These are phyloP conservation scores for Cephonodes hylas DNA, from an alignment of 2,888 invertebrate species.

Conservation along the genomic window DNA sequence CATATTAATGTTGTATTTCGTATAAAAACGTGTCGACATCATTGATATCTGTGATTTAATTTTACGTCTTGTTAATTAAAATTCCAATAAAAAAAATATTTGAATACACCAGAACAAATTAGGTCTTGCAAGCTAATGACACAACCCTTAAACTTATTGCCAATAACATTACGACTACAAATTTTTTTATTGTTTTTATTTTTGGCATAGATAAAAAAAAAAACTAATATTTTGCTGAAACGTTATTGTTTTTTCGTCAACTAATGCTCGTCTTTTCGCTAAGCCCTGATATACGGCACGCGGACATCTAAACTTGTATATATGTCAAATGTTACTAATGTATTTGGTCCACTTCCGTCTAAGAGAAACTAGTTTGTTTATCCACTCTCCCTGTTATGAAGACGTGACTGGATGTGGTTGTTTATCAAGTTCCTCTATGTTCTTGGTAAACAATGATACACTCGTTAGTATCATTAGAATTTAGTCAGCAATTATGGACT, in stretches of 20 bases:
- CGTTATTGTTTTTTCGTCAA: too few species aligned
- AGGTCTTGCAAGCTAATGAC: too few species aligned
- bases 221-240: too few species aligned
- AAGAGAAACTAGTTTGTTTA: neutral
- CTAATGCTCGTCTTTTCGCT: neutral
- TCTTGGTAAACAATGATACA: neutral
- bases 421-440: neutral
- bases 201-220: too few species aligned
- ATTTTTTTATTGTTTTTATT: too few species aligned
- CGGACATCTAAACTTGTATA: conserved; percentile 1
- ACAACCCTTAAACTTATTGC: too few species aligned
- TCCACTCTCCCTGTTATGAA: neutral
- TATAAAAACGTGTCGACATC: neutral
- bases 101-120: neutral
- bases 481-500: neutral
- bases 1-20: neutral
- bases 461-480: neutral
- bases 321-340: conserved; percentile 4
- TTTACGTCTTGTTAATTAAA: neutral
- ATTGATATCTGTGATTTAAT: neutral
- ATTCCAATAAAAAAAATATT: neutral
- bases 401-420: neutral
- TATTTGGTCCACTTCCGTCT: conserved; percentile 4
- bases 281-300: neutral
- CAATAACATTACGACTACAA: too few species aligned